phyloP scores from a whole-genome alignment of 2,888 invertebrate genomes.

The Drosophila neoperkinsi region DNA sequence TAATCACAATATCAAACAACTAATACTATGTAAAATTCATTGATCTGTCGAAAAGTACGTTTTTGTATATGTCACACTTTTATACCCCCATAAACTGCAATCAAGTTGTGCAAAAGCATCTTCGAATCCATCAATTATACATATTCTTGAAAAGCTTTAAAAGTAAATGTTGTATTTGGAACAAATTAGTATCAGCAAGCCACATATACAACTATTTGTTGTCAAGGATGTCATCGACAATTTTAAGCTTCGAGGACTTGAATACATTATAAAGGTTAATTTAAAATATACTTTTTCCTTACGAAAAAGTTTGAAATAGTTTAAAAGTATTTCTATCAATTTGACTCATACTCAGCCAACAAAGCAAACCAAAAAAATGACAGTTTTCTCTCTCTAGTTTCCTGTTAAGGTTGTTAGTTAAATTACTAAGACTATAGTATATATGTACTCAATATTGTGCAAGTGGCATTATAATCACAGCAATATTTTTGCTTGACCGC shows the following conservation, averaged over 20 bases:
- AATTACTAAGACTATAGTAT: constrained; percentile 5
- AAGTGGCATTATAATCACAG: constrained; percentile 37
- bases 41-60: not conserved
- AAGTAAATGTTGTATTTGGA: not conserved
- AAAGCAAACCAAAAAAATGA: not conserved
- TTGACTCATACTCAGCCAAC: not conserved
- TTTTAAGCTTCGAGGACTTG: not conserved
- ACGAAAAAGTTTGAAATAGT: not conserved
- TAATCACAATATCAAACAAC: not conserved
- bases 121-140: not conserved
- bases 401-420: constrained; percentile 4
- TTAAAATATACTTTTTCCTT: not conserved
- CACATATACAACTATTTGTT: not conserved
- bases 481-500: constrained; percentile 42
- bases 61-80: too few relatives aligned
- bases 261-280: not conserved
- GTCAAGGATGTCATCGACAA: not conserved
- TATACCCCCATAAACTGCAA: too few relatives aligned
- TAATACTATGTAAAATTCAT: not conserved
- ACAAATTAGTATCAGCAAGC: not conserved
- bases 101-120: too few relatives aligned
- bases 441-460: constrained; percentile 24
- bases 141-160: not conserved
- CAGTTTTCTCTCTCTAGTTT: not conserved
- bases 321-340: not conserved